Evolutionary conservation across 2,113 vertebrate genomes (phyloP), one percentile per base, ranked within the genome.

Genomic region (Taxidea taxus): DNA sequence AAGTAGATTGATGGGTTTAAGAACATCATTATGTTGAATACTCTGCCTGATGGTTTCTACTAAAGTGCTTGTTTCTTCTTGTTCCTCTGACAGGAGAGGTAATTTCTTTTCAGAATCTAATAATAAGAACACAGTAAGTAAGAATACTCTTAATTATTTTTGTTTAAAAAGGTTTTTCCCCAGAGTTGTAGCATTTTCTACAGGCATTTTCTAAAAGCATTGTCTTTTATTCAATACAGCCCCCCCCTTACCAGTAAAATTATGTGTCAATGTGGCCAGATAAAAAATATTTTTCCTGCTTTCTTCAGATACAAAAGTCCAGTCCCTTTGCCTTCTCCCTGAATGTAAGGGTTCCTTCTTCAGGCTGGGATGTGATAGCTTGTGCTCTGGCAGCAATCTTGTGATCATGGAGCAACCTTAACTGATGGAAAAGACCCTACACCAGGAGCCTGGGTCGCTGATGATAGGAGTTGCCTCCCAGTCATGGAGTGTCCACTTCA

Each of bases 11-110:
- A 99, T 99, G 0, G 99, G 99, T 51, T 99, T 99, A n/a, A 99
- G 98, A 47, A 99, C 99, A 21, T 99, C 98, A 60, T 99, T 99
- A 96, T 99, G 99, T 91, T 99, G 99, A 98, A 99, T 99, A 96
- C 98, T 99, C 75, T 99, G 98, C 84, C 99, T 99, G 85, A 99
- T 99, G 49, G 97, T 99, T 97, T 99, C 99, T 64, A 99, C 98
- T 95, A 99, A 99, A 84, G 98, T 96, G 11, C 98, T 99, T 78
- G 98, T 99, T 98, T 99, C 99, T 97, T 99, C 99, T 95, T 99
- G 98, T 82, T 99, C 98, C 96, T 99, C 99, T 82, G 99, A 98
- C 70, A 98, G 98, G 91, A 99, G 81, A 3, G 98, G 98, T 0
- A 95, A 95, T 92, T 98, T 99, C 98, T 99, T 99, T 96, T 99